Evolutionary conservation across 2,888 invertebrate genomes (phyloP).

Genomic region (Athalia rosae): DNA sequence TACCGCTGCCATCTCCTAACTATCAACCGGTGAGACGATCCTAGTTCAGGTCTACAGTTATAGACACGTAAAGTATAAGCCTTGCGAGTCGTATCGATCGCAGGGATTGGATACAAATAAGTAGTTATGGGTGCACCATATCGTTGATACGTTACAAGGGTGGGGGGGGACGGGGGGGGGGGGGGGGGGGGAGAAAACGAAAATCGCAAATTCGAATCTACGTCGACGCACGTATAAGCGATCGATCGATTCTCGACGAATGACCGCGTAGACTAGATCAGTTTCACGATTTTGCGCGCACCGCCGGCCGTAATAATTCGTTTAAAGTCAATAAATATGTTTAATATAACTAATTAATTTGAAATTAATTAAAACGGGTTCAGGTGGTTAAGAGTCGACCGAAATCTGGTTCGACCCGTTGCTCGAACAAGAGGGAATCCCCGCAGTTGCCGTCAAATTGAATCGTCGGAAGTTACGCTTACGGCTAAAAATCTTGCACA

Average conservation of each 20-base stretch:
- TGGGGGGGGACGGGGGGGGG: background rate
- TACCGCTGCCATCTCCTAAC: conserved; percentile 70
- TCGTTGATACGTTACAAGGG: background rate
- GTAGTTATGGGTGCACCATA: background rate
- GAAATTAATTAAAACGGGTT: background rate
- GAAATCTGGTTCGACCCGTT: background rate
- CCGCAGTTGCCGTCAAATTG: too few relatives aligned
- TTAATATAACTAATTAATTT: background rate
- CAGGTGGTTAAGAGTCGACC: background rate
- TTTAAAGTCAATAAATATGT: background rate
- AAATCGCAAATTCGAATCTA: too few relatives aligned
- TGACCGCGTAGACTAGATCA: too few relatives aligned
- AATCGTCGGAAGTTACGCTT: too few relatives aligned
- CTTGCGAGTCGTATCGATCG: conserved; percentile 29
- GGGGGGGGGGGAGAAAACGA: background rate
- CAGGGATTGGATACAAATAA: conserved; percentile 1
- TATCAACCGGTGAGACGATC: conserved; percentile 55
- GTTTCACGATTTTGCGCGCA: too few relatives aligned
- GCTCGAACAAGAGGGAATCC: too few relatives aligned
- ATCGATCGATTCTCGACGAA: too few relatives aligned
- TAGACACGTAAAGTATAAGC: conserved; percentile 24
- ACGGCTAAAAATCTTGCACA: too few relatives aligned
- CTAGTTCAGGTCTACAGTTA: conserved; percentile 30
- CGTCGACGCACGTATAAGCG: too few relatives aligned
- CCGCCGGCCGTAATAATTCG: too few relatives aligned